phyloP scores from a whole-genome alignment of 2,797 vertebrate genomes.

The Staurois parvus region DNA sequence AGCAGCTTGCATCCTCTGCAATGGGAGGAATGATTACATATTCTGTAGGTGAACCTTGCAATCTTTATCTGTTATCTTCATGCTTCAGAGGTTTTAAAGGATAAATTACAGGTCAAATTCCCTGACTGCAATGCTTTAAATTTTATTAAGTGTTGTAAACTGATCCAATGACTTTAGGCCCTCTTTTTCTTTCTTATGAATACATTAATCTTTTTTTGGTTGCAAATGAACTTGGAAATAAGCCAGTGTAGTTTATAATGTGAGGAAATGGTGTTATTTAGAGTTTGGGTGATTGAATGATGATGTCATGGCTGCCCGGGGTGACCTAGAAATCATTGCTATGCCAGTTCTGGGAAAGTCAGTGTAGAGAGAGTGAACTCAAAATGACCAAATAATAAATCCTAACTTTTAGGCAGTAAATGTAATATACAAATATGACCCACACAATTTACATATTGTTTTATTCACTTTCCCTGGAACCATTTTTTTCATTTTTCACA shows the following conservation, averaged over 20 bases:
- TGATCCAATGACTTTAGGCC: conserved; percentile 39
- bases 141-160: conserved; percentile 57
- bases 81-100: conserved; percentile 43
- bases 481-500: too few species aligned
- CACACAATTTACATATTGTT: too few species aligned
- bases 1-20: conserved; percentile 41
- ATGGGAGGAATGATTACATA: conserved; percentile 37
- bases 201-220: conserved; percentile 41
- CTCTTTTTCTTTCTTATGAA: conserved; percentile 32
- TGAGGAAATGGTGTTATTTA: conserved; percentile 6
- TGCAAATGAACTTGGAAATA: conserved; percentile 35
- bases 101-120: conserved; percentile 55
- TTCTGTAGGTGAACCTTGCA: conserved; percentile 54
- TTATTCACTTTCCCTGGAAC: too few species aligned
- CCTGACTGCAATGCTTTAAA: conserved; percentile 42
- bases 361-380: neutral
- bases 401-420: too few species aligned
- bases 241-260: conserved; percentile 28
- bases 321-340: neutral
- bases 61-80: conserved; percentile 50
- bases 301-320: neutral
- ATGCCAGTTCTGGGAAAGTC: neutral
- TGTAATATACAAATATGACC: too few species aligned
- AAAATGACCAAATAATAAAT: too few species aligned
- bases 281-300: conserved; percentile 17